A percentile compares a stretch with the other conserved stretches of the same genome.
phyloP scores from a whole-genome alignment of 2,888 invertebrate genomes.

The Aspidapion aeneum region DNA sequence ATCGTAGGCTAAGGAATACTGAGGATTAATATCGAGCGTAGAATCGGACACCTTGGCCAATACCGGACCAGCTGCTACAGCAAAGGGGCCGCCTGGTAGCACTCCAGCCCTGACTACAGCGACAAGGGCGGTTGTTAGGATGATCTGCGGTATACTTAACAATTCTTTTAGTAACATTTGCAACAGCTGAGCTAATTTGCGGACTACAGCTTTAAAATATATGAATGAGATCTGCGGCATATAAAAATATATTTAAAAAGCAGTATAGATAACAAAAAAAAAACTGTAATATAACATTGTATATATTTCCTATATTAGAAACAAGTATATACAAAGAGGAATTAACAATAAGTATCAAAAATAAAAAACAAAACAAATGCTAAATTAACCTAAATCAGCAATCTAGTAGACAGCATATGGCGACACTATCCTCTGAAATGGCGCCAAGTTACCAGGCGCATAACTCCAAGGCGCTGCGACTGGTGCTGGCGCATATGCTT shows the following conservation, averaged over 20 bases:
- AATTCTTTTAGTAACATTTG: no score
- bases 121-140: conserved; percentile 41
- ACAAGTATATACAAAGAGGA: conserved; percentile 4
- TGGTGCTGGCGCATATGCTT: conserved; percentile 25
- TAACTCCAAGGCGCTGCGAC: conserved; percentile 22
- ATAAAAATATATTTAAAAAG: no score
- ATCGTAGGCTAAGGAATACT: conserved; percentile 66
- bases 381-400: conserved; percentile 8
- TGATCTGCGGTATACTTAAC: conserved; percentile 27
- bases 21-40: conserved; percentile 60
- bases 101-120: conserved; percentile 40
- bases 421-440: conserved; percentile 20
- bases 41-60: conserved; percentile 47
- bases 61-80: conserved; percentile 42
- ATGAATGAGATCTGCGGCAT: no score
- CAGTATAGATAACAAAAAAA: no score
- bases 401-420: conserved; percentile 17
- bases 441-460: conserved; percentile 19
- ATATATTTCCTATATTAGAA: no score
- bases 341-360: neutral
- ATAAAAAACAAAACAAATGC: conserved; percentile 1
- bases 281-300: no score
- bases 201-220: no score
- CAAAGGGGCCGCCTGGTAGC: conserved; percentile 39
- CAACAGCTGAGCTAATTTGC: no score